phyloP scores from a whole-genome alignment of 2,797 vertebrate genomes.

The Balearica regulorum region DNA sequence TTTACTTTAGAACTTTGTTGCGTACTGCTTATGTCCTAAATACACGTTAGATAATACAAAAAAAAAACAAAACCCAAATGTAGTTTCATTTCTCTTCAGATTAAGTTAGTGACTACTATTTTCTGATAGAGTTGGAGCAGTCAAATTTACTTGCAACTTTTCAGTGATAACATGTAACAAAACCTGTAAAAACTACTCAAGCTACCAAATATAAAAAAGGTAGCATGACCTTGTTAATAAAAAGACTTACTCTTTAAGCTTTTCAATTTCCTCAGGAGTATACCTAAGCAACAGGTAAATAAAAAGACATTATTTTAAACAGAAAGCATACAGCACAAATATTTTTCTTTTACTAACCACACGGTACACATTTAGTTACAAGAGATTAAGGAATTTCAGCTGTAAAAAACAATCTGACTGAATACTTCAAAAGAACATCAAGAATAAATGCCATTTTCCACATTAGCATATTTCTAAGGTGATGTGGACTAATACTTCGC shows the following conservation, averaged over 20 bases:
- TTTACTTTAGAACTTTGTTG: neutral
- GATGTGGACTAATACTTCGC: neutral
- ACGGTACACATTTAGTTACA: neutral
- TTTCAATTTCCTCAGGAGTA: constrained; percentile 93
- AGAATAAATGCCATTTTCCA: neutral
- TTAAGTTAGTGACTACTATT: neutral
- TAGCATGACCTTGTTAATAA: neutral
- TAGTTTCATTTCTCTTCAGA: neutral
- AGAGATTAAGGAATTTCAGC: neutral
- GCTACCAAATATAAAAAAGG: neutral
- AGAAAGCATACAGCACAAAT: neutral
- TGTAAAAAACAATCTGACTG: neutral
- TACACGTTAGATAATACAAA: neutral
- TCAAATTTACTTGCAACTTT: neutral
- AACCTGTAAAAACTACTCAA: neutral
- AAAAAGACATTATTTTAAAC: constrained; percentile 41
- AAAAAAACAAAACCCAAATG: neutral
- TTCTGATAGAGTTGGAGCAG: neutral
- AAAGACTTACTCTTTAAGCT: constrained; percentile 90
- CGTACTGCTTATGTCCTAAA: neutral
- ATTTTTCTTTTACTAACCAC: neutral
- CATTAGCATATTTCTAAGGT: neutral
- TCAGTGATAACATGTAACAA: neutral
- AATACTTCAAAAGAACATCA: neutral
- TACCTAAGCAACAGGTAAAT: constrained; percentile 80